Evolutionary conservation across 2,797 vertebrate species (phyloP).

Genomic region (Mus minutoides): DNA sequence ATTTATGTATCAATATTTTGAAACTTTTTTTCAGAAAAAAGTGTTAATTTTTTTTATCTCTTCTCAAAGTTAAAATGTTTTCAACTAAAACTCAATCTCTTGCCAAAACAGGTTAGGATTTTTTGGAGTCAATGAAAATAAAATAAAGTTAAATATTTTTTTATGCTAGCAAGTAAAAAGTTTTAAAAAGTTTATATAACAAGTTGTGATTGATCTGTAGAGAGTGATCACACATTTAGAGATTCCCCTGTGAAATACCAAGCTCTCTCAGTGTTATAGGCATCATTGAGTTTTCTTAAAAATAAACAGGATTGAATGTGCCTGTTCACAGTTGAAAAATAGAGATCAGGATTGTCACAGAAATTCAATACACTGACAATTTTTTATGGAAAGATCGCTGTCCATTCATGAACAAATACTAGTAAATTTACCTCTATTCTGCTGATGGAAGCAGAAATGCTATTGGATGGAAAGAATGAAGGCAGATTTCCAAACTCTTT

Average conservation of each 20-base stretch:
- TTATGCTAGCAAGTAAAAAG: not conserved
- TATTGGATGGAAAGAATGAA: not conserved
- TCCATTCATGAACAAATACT: slow-evolving; percentile 37
- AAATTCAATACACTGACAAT: slow-evolving; percentile 54
- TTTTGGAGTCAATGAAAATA: not conserved
- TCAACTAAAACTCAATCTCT: not conserved
- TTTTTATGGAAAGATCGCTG: slow-evolving; percentile 40
- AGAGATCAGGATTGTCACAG: not conserved
- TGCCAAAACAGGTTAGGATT: not conserved
- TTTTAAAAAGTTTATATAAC: slow-evolving; percentile 26
- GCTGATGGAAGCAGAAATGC: slow-evolving; percentile 46
- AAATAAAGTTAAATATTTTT: slow-evolving; percentile 51
- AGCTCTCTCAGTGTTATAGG: not conserved
- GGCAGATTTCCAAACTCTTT: not conserved
- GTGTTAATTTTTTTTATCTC: not conserved
- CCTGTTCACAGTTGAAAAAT: slow-evolving; percentile 51
- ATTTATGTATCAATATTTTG: not conserved
- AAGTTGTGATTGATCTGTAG: not conserved
- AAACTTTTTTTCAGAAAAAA: not conserved
- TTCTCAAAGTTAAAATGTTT: slow-evolving; percentile 33
- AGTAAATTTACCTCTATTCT: slow-evolving; percentile 42
- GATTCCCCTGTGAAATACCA: slow-evolving; percentile 24
- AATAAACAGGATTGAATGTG: slow-evolving; percentile 49
- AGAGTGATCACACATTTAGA: slow-evolving; percentile 18
- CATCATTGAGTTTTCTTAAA: slow-evolving; percentile 6